Evolutionary conservation across 2,888 invertebrate species (phyloP), one percentile per base, ranked within the genome.

Genomic region (Augiades crinisus): DNA sequence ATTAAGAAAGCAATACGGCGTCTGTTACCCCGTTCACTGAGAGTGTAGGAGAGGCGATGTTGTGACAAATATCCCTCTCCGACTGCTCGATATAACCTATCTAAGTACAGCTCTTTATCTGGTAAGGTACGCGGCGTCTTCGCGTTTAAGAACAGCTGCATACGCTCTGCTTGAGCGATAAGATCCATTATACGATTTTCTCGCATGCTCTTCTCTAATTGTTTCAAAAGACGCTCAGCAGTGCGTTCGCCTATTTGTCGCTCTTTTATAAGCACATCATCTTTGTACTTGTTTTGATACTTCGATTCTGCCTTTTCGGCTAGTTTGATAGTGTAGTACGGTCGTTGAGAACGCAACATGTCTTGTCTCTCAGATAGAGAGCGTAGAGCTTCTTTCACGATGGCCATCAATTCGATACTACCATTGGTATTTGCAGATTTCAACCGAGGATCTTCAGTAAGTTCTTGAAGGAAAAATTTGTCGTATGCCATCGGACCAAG

Each of bases 401-500:
- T 56, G 10, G 51, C 58, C 58, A 65, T 68, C 31, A 88, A 63
- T 59, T 78, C 63, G 37, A 57, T 27, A 58, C 81, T 83, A 13
- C 89, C 88, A 36, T 58, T 62, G 1, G 75, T 59, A 62, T 89
- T 89, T 0, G 89, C 88, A 24, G 87, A 85, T 47, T 70, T 63
- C 10, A 88, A 59, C n/a, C 86, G 70, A 27, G 65, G 68, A 53
- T 88, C 86, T 19, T 78, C 70, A 10, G 62, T 67, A 1, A 88
- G 72, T 36, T 77, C 73, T 56, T 79, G 75, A 13, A 88, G 72
- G 59, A 87, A 88, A 64, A 88, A 88, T 56, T 88, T 89, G 58
- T 88, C 89, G 27, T 86, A 84, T 4, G 89, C 88, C 88, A 88
- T 88, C 1, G 86, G 86, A 1, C 87, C 89, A 5, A 88, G 68